These are phyloP conservation scores for Tenodera sinensis DNA, from an alignment of 2,888 invertebrate species.

Conservation along the genomic window DNA sequence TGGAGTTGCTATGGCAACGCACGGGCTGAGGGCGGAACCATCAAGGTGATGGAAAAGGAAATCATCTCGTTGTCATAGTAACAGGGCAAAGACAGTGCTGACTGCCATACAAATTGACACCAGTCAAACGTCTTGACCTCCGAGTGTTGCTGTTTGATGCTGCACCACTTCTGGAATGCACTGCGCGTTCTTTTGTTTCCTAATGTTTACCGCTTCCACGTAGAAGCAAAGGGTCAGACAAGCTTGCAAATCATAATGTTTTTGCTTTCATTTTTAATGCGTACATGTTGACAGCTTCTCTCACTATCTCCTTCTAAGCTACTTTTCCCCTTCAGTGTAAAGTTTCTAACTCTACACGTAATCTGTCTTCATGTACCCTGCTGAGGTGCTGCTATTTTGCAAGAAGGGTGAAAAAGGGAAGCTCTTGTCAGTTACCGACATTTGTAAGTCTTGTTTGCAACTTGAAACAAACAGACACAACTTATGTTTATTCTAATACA, in stretches of 20 bases:
- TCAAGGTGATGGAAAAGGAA: constrained; percentile 19
- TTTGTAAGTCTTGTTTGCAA: neutral
- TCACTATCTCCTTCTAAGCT: neutral
- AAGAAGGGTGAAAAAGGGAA: neutral
- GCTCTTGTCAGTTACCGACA: neutral
- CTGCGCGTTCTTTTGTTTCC: neutral
- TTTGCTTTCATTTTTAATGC: neutral
- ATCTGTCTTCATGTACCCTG: neutral
- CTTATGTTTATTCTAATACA: too few species aligned
- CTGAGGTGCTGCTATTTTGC: neutral
- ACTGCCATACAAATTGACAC: neutral
- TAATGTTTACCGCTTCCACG: too few species aligned
- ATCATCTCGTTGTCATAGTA: constrained; percentile 15
- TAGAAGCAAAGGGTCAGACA: neutral
- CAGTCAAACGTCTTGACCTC: neutral
- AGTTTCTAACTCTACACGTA: neutral
- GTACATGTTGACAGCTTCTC: neutral
- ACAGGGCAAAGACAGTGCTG: neutral
- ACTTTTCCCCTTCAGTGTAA: neutral
- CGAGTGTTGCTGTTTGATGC: neutral
- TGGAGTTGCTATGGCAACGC: constrained; percentile 12
- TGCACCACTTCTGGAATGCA: neutral
- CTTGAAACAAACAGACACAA: too few species aligned
- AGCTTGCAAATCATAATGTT: neutral
- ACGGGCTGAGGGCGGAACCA: constrained; percentile 1